phyloP scores from a whole-genome alignment of 2,113 vertebrate genomes.

The Cyanoramphus novaezelandiae region DNA sequence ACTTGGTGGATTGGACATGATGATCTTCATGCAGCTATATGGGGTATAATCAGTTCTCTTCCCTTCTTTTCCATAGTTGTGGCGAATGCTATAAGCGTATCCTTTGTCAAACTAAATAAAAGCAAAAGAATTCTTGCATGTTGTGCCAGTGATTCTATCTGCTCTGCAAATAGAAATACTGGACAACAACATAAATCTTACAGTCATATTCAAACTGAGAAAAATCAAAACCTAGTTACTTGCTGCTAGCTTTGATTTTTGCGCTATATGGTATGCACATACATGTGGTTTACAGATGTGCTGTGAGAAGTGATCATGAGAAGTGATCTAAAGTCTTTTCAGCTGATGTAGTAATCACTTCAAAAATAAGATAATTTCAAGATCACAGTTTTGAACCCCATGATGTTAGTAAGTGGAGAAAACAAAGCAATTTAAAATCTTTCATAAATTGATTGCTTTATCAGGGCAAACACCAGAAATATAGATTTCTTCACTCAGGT shows the following conservation, averaged over 20 bases:
- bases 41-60: slow-evolving; percentile 96
- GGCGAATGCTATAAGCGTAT: slow-evolving; percentile 93
- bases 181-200: slow-evolving; percentile 67
- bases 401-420: not conserved
- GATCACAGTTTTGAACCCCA: not conserved
- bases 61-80: slow-evolving; percentile 96
- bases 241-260: not conserved
- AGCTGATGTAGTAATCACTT: not conserved
- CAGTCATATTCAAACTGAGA: not conserved
- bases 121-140: slow-evolving; percentile 53
- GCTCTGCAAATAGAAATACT: slow-evolving; percentile 71
- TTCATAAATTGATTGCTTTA: not conserved
- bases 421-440: not conserved
- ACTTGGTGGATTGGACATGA: slow-evolving; percentile 91
- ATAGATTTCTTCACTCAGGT: not conserved
- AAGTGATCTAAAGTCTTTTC: not conserved
- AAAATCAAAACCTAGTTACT: not conserved
- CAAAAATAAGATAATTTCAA: not conserved
- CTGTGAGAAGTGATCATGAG: not conserved
- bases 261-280: not conserved
- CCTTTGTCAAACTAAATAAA: slow-evolving; percentile 92
- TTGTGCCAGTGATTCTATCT: slow-evolving; percentile 56
- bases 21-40: slow-evolving; percentile 98
- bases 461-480: not conserved
- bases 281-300: accelerated